Conservation (phyloP, 2,888 invertebrate species). For the Drepanosiphum platanoidis region DNA sequence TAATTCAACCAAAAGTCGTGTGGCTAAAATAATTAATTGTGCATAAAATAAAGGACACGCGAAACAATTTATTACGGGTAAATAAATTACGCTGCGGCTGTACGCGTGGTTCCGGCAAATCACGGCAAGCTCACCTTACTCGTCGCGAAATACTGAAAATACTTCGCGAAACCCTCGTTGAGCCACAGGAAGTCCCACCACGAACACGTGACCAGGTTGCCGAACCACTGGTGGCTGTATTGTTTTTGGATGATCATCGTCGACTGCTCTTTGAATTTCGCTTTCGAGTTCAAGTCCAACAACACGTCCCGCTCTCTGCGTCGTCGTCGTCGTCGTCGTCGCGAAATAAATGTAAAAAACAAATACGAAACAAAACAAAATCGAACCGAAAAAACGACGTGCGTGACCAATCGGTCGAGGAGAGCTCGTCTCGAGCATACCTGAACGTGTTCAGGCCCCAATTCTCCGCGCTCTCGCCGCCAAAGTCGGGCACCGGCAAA, state of each 20-base stretch:
- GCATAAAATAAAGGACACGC: too few relatives aligned
- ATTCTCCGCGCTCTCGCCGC: constrained; percentile 81
- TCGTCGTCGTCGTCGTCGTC: background rate
- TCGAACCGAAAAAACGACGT: background rate
- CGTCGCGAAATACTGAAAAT: constrained; percentile 60
- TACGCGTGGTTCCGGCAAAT: background rate
- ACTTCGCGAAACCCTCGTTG: constrained; percentile 63
- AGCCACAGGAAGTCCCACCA: constrained; percentile 63
- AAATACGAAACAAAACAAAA: background rate
- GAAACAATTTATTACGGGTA: too few relatives aligned
- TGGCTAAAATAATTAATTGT: too few relatives aligned
- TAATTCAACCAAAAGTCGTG: too few relatives aligned
- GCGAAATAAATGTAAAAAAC: background rate
- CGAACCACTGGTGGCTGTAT: constrained; percentile 97
- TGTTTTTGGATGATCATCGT: constrained; percentile 90
- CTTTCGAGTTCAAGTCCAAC: constrained; percentile 48
- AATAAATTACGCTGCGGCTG: too few relatives aligned
- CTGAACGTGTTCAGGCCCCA: constrained; percentile 77
- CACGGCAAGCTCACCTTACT: constrained; percentile 50
- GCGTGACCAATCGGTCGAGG: background rate
- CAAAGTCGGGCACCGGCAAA: constrained; percentile 81
- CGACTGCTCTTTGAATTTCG: constrained; percentile 72
- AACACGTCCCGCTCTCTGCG: constrained; percentile 35
- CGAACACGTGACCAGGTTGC: constrained; percentile 83
- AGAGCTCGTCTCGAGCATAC: constrained; percentile 67